These are phyloP conservation scores for Tenthredo amoena DNA, from an alignment of 2,888 invertebrate genomes.

Conservation along the genomic window DNA sequence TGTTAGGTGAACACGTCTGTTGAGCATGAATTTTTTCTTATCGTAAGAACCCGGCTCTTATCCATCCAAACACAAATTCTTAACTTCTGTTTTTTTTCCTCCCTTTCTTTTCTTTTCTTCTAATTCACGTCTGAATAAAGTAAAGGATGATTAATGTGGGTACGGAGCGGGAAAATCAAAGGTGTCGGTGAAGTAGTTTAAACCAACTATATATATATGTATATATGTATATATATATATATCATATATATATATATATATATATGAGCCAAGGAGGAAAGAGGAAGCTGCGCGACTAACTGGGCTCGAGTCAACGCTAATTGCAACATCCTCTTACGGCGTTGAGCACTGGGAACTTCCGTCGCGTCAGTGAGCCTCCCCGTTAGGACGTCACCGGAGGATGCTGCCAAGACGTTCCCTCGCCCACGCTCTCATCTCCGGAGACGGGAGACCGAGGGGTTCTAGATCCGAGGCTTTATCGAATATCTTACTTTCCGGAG, in stretches of 20 bases:
- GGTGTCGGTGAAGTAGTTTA: constrained; percentile 14
- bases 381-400: constrained; percentile 63
- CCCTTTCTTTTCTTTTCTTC: not conserved
- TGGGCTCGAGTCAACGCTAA: constrained; percentile 75
- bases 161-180: not conserved
- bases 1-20: too few species aligned
- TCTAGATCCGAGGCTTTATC: constrained; percentile 42
- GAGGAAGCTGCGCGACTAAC: constrained; percentile 59
- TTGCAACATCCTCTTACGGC: constrained; percentile 76
- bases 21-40: too few species aligned
- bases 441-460: constrained; percentile 43
- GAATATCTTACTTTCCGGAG: constrained; percentile 46
- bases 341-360: constrained; percentile 60
- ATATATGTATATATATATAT: too few species aligned
- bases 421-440: constrained; percentile 69
- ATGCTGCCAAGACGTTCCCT: constrained; percentile 74
- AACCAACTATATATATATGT: not conserved
- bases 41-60: too few species aligned
- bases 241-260: not conserved
- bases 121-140: not conserved
- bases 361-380: constrained; percentile 55
- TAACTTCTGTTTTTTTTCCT: too few species aligned
- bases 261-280: constrained; percentile 20
- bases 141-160: not conserved
- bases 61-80: too few species aligned